phyloP scores from a whole-genome alignment of 2,797 vertebrate species.

The Neomorphus geoffroyi region DNA sequence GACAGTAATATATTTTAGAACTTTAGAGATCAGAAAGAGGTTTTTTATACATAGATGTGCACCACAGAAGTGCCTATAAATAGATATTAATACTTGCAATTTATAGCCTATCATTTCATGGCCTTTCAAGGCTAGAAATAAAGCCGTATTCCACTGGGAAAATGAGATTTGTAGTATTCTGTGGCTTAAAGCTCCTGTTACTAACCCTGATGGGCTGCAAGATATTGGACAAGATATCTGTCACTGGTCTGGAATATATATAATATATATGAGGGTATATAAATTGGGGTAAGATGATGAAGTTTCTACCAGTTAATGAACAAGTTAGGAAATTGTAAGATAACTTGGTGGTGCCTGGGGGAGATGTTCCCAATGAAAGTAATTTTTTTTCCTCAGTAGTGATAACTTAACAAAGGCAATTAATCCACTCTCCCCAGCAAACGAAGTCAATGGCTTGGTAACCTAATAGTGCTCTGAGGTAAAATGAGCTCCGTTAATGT shows the following conservation, averaged over 20 bases:
- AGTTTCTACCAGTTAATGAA: conserved; percentile 11
- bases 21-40: conserved; percentile 43
- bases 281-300: conserved; percentile 22
- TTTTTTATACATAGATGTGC: conserved; percentile 45
- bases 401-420: conserved; percentile 52
- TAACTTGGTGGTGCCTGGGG: conserved; percentile 7
- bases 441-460: not conserved
- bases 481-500: conserved; percentile 5
- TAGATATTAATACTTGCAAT: conserved; percentile 64
- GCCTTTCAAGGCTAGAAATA: conserved; percentile 66
- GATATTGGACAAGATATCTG: conserved; percentile 9
- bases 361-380: not conserved
- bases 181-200: conserved; percentile 26
- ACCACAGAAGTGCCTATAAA: conserved; percentile 49
- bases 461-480: not conserved
- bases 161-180: conserved; percentile 64
- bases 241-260: not conserved
- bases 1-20: conserved; percentile 51
- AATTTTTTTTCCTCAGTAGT: conserved; percentile 3
- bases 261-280: not conserved
- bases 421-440: conserved; percentile 32
- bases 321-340: conserved; percentile 8
- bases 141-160: conserved; percentile 50
- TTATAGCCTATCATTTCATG: conserved; percentile 64
- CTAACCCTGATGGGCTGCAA: conserved; percentile 30